Conservation (phyloP, 2,113 vertebrate genomes). For the Tetrao urogallus region DNA sequence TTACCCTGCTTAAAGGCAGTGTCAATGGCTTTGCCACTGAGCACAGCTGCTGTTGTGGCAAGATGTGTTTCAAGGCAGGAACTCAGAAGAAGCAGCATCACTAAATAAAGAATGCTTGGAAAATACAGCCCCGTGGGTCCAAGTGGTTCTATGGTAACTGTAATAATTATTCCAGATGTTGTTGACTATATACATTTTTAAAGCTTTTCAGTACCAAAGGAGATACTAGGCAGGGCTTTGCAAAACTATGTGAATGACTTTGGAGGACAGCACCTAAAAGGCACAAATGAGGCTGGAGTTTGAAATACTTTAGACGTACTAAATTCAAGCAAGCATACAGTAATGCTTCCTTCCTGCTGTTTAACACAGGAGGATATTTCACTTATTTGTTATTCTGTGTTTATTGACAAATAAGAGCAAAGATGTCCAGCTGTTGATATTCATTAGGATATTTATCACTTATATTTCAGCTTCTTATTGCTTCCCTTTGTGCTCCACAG, state of each 20-base stretch:
- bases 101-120: not conserved
- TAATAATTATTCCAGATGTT: not conserved
- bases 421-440: not conserved
- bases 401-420: not conserved
- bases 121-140: not conserved
- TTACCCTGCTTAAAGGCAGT: not conserved
- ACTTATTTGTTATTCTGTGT: not conserved
- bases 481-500: not conserved
- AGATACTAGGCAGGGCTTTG: not conserved
- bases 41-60: not conserved
- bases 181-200: not conserved
- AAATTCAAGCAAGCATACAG: not conserved
- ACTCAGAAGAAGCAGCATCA: not conserved
- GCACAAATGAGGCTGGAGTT: not conserved
- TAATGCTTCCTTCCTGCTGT: not conserved
- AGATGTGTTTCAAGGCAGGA: not conserved
- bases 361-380: not conserved
- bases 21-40: not conserved
- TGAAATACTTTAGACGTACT: not conserved
- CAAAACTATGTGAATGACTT: not conserved
- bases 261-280: not conserved
- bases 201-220: not conserved
- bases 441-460: not conserved
- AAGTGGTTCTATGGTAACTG: not conserved
- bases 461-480: conserved; percentile 1